These are phyloP conservation scores for Halcyon badia DNA, from an alignment of 2,797 vertebrate genomes.

Conservation along the genomic window DNA sequence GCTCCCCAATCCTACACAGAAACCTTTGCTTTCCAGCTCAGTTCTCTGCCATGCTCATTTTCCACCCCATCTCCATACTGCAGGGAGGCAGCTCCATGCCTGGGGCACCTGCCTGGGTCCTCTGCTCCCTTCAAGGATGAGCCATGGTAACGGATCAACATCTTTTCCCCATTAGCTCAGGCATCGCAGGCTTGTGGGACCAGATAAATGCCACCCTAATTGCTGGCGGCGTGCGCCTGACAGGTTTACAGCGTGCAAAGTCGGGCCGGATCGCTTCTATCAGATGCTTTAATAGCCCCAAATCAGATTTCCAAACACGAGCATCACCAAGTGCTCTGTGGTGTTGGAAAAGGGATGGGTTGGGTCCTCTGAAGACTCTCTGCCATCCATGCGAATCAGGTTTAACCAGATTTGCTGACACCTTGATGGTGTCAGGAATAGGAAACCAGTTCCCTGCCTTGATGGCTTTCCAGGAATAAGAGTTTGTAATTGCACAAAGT, in stretches of 20 bases:
- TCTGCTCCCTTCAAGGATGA: background rate
- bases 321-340: fast-evolving
- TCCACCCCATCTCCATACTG: too few species aligned
- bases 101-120: background rate
- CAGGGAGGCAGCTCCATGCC: background rate
- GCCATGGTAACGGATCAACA: background rate
- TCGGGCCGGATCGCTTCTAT: background rate
- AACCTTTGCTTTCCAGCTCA: background rate
- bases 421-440: background rate
- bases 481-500: background rate
- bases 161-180: background rate
- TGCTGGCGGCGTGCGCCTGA: background rate
- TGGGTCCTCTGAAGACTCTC: background rate
- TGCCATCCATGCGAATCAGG: fast-evolving
- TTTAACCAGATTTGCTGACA: background rate
- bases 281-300: background rate
- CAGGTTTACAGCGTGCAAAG: background rate
- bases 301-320: background rate
- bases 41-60: background rate
- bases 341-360: background rate
- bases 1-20: fast-evolving
- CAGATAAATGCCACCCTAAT: slow-evolving; percentile 14
- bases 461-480: background rate
- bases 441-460: fast-evolving
- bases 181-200: background rate